These are phyloP conservation scores for Meloidogyne hapla DNA, from an alignment of 1,140 invertebrate genomes.

Conservation along the genomic window DNA sequence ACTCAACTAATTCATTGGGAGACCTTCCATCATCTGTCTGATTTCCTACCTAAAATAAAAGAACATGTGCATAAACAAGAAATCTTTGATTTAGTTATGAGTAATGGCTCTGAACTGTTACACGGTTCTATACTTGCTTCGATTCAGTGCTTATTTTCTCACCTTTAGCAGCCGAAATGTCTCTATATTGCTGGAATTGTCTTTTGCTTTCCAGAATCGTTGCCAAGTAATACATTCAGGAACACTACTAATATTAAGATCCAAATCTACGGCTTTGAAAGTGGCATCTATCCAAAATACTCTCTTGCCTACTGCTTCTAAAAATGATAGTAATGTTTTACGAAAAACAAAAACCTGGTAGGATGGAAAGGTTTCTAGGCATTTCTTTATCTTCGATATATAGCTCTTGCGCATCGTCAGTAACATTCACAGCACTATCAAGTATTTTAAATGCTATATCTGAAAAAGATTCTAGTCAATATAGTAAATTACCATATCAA, in stretches of 20 bases:
- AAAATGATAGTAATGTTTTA: background rate
- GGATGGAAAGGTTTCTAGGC: constrained; percentile 7
- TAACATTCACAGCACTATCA: background rate
- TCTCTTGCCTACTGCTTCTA: constrained; percentile 22
- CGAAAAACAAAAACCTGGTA: background rate
- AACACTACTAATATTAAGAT: constrained; percentile 50
- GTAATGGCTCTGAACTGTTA: background rate
- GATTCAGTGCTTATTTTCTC: background rate
- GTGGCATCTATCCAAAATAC: constrained; percentile 56
- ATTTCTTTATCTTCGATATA: constrained; percentile 25
- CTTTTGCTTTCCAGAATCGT: constrained; percentile 49
- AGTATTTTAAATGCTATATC: constrained; percentile 9
- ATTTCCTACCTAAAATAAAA: constrained; percentile 14
- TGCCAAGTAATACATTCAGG: constrained; percentile 51
- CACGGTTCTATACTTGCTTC: too few species aligned
- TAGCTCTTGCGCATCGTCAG: background rate
- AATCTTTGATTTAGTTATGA: background rate
- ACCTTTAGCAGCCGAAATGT: constrained; percentile 20
- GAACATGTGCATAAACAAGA: background rate
- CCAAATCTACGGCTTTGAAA: constrained; percentile 55
- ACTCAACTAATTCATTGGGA: constrained; percentile 29
- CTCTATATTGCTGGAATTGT: background rate
- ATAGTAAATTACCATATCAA: background rate
- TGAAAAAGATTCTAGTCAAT: background rate
- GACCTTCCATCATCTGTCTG: constrained; percentile 21